Evolutionary conservation across 2,113 vertebrate genomes (phyloP).

Genomic region (Tetraodon nigroviridis): DNA sequence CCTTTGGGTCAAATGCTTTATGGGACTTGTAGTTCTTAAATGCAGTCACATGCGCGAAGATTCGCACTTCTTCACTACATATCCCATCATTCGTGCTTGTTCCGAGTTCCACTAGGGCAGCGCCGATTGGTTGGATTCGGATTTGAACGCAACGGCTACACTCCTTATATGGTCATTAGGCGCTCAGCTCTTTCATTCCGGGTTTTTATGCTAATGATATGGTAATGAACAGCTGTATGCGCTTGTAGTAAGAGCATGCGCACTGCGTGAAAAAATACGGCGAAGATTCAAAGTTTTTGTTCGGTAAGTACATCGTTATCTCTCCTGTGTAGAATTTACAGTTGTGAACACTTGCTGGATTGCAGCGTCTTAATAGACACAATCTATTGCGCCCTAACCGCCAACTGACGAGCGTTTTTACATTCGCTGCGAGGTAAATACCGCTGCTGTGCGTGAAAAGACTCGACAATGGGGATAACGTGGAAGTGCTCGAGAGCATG

Average conservation of each 20-base stretch:
- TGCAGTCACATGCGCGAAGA: no score
- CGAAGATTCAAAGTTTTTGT: conserved; percentile 78
- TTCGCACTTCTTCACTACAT: conserved; percentile 34
- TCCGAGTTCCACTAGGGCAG: neutral
- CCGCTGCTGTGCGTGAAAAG: conserved; percentile 10
- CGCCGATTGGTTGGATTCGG: conserved; percentile 59
- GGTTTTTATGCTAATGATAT: conserved; percentile 70
- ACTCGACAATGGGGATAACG: conserved; percentile 71
- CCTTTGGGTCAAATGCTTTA: conserved; percentile 10
- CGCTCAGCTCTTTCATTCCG: conserved; percentile 47
- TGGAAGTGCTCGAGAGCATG: conserved; percentile 71
- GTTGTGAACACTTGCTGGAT: neutral
- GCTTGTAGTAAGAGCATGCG: conserved; percentile 77
- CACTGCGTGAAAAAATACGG: conserved; percentile 64
- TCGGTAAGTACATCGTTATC: conserved; percentile 69
- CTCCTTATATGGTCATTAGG: conserved; percentile 72
- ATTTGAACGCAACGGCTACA: conserved; percentile 64
- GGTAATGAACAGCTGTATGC: conserved; percentile 73
- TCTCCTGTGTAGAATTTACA: conserved; percentile 11
- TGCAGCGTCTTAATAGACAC: neutral
- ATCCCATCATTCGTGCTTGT: conserved; percentile 59
- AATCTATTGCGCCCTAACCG: neutral
- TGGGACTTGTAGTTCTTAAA: conserved; percentile 54
- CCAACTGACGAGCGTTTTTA: conserved; percentile 12
- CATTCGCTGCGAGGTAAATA: neutral